Evolutionary conservation across 2,888 invertebrate species (phyloP), one percentile per base, ranked within the genome.

Genomic region (Cryptus armator): DNA sequence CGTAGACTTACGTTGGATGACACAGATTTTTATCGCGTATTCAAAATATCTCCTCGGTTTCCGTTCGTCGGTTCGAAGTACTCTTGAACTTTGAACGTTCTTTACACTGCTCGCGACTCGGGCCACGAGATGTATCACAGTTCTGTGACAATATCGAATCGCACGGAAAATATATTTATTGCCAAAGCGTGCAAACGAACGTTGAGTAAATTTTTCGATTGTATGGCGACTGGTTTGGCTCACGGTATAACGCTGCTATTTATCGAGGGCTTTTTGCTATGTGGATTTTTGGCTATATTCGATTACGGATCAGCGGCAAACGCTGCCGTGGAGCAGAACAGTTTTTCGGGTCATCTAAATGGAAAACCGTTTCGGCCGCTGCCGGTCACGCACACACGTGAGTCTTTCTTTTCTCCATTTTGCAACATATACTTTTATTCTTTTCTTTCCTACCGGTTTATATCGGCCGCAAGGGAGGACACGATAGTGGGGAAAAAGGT

Each of bases 291-390:
- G 66, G 92, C 90, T 37, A 92, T 93, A 86, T 94, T 94, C 81
- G 92, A 92, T 86, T 95, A 95, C 88, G 93, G 93, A 75, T 89
- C 91, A 24, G 91, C 94, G 81, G 95, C 94, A 19, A 93, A 94
- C 86, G 94, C 94, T 7, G 90, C 92, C 85, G 90, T 94, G 87
- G 86, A 86, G 46, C 89, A 92, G 85, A 94, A 95, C 89, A 94
- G 94, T 76, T 82, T 93, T 83, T 90, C 89, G 80, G 88, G 89
- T 87, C 87, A 91, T 90, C 90, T 91, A 86, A 92, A 92, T 90
- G 92, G 91, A 89, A 90, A 91, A 86, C 86, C 88, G 71, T 90
- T 37, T 37, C 37, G 81, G 84, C 87, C 84, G 71, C 86, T 91
- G 85, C 90, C 92, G 71, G 87, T 88, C 87, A 88, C 89, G 88